phyloP scores from a whole-genome alignment of 2,113 vertebrate genomes.

The Blennius ocellaris region DNA sequence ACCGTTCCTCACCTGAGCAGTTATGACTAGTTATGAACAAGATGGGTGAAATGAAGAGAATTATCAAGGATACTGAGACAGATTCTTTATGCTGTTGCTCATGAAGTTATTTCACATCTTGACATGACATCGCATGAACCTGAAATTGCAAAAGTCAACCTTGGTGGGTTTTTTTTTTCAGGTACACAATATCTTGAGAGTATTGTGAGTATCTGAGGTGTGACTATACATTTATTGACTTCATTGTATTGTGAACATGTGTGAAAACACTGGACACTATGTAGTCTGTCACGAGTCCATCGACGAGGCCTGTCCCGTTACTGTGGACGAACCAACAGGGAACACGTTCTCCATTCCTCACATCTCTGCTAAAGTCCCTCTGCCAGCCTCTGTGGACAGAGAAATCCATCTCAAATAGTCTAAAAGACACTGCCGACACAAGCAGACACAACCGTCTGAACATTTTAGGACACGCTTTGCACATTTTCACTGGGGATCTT shows the following conservation, averaged over 20 bases:
- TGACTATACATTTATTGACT: not conserved
- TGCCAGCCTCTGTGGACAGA: conserved; percentile 89
- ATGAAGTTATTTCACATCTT: too few relatives aligned
- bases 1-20: too few relatives aligned
- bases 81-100: too few relatives aligned
- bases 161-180: too few relatives aligned
- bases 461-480: not conserved
- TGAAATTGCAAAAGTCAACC: too few relatives aligned
- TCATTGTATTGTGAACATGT: not conserved
- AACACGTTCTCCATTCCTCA: conserved; percentile 78
- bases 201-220: not conserved
- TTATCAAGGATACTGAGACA: too few relatives aligned
- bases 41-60: too few relatives aligned
- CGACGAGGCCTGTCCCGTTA: conserved; percentile 90
- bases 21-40: too few relatives aligned
- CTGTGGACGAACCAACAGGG: conserved; percentile 94
- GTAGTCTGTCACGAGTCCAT: conserved; percentile 88
- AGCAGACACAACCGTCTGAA: not conserved
- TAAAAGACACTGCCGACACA: not conserved
- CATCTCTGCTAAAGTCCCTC: conserved; percentile 88
- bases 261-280: conserved; percentile 82
- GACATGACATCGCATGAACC: too few relatives aligned
- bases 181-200: too few relatives aligned
- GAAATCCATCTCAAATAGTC: conserved; percentile 11
- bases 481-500: not conserved